These are phyloP conservation scores for Nephrotoma flavescens DNA, from an alignment of 2,888 invertebrate genomes.

Conservation along the genomic window DNA sequence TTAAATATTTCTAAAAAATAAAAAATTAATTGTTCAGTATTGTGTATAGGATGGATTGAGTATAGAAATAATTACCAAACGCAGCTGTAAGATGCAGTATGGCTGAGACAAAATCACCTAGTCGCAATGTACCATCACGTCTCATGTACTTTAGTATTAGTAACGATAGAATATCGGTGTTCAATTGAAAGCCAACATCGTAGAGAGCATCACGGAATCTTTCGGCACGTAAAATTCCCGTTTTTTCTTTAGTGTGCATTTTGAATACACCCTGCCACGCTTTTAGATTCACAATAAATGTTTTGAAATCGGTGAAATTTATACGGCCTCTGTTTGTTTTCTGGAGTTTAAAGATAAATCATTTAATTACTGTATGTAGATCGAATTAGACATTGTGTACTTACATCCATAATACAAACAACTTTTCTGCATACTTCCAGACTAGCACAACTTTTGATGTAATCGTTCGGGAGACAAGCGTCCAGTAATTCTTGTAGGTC, in stretches of 20 bases:
- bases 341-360: conserved; percentile 27
- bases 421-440: conserved; percentile 86
- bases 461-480: conserved; percentile 84
- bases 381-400: neutral
- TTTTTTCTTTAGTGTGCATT: conserved; percentile 79
- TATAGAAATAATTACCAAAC: conserved; percentile 48
- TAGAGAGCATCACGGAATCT: conserved; percentile 65
- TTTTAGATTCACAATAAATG: conserved; percentile 80
- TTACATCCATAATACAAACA: conserved; percentile 73
- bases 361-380: neutral
- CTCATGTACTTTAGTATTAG: conserved; percentile 78
- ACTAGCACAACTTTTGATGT: conserved; percentile 85
- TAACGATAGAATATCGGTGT: conserved; percentile 67
- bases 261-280: conserved; percentile 85
- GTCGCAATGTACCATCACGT: conserved; percentile 80
- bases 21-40: conserved; percentile 7
- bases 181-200: conserved; percentile 79
- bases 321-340: conserved; percentile 65
- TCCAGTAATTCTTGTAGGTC: conserved; percentile 81
- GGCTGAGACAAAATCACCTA: conserved; percentile 84
- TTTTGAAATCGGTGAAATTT: conserved; percentile 74
- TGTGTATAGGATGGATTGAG: neutral
- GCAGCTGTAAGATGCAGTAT: conserved; percentile 78
- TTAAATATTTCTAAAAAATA: conserved; percentile 48
- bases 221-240: conserved; percentile 78